These are phyloP conservation scores for Turritopsis rubra DNA, from an alignment of 30 jellyfish, hydroid and myxozoan species.

Conservation along the genomic window DNA sequence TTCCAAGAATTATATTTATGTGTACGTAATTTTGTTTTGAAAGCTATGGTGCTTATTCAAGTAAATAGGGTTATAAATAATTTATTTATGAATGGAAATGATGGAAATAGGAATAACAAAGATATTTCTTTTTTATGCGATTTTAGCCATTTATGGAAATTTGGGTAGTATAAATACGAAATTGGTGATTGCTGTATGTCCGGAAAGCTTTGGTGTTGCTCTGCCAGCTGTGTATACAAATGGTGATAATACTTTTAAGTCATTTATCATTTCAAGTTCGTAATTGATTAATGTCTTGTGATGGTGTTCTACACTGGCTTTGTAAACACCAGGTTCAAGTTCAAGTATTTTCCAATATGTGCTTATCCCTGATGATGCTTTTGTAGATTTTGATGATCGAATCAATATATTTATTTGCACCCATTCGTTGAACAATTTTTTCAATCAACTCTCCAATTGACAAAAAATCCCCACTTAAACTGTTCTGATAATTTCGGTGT, in stretches of 20 bases:
- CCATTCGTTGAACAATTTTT: background rate
- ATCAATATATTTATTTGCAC: background rate
- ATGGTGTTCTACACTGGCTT: background rate
- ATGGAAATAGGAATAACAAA: too few relatives aligned
- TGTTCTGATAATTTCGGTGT: slow-evolving; percentile 1
- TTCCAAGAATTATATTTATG: too few relatives aligned
- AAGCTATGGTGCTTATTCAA: too few relatives aligned
- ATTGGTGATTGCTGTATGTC: background rate
- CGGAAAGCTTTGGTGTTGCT: background rate
- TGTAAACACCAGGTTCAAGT: background rate
- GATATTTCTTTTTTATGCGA: background rate
- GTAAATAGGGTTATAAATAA: too few relatives aligned
- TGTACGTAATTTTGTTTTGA: too few relatives aligned
- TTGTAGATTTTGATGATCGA: background rate
- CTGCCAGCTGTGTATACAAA: background rate
- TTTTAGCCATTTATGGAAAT: background rate
- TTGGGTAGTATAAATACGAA: background rate
- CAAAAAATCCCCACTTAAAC: slow-evolving; percentile 12
- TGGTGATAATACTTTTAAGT: background rate
- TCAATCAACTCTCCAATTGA: background rate
- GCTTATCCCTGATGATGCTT: background rate
- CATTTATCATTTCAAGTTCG: background rate
- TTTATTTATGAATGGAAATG: too few relatives aligned
- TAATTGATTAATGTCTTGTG: background rate
- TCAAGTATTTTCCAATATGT: background rate